Conservation (phyloP, 2,113 vertebrate species). For the Neodontobutis hainanensis region DNA sequence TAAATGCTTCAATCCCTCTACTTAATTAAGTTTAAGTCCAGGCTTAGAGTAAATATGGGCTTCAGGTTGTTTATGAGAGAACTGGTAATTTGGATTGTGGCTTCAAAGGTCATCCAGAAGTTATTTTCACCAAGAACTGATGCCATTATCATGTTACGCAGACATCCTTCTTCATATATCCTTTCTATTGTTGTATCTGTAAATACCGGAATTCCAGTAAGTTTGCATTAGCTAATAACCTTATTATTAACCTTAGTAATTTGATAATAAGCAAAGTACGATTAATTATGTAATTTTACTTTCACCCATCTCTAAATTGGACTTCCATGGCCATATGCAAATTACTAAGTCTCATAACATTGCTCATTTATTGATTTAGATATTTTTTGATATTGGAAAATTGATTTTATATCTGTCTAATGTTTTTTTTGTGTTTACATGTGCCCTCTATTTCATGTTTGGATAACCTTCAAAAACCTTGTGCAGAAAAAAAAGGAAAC, state of each 20-base stretch:
- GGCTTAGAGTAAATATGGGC: conserved; percentile 60
- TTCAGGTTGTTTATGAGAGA: conserved; percentile 50
- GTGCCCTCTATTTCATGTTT: conserved; percentile 64
- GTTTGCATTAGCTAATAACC: not conserved
- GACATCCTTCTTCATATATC: conserved; percentile 17
- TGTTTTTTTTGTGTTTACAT: conserved; percentile 79
- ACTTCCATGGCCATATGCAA: conserved; percentile 10
- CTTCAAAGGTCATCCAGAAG: conserved; percentile 58
- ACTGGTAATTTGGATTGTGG: conserved; percentile 45
- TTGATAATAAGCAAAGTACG: not conserved
- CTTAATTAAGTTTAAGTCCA: conserved; percentile 72
- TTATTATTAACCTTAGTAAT: not conserved
- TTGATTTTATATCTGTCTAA: conserved; percentile 48
- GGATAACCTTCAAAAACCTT: conserved; percentile 59
- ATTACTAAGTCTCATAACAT: conserved; percentile 28
- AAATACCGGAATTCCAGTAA: conserved; percentile 28
- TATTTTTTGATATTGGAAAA: conserved; percentile 23
- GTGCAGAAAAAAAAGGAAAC: conserved; percentile 67
- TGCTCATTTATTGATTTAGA: conserved; percentile 27
- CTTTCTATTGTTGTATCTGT: conserved; percentile 45
- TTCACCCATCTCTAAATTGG: conserved; percentile 3
- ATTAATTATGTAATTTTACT: not conserved
- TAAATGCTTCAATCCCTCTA: conserved; percentile 63
- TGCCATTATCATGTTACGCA: conserved; percentile 35
- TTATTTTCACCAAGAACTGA: conserved; percentile 33